Conservation (phyloP, 2,797 vertebrate species). For the Sebastes nivosus region DNA sequence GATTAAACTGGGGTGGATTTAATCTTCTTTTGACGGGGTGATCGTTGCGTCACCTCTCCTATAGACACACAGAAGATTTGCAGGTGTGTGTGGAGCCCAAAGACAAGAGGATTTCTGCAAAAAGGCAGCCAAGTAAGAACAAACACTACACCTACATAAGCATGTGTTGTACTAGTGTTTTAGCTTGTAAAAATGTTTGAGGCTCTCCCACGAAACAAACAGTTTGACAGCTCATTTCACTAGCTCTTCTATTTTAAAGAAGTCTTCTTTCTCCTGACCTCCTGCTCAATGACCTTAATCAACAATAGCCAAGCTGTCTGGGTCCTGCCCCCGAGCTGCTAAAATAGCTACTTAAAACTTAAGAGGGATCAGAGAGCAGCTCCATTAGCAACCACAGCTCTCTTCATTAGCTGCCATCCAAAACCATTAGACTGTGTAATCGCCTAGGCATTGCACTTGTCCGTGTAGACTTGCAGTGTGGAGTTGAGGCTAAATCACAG, state of each 20-base stretch:
- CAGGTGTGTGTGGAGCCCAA: conserved; percentile 18
- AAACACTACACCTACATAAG: conserved; percentile 1
- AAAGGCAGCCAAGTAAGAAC: not conserved
- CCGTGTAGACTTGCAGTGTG: not conserved
- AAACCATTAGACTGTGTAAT: conserved; percentile 33
- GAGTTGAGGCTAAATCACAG: not conserved
- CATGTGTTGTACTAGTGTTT: not conserved
- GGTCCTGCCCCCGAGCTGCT: conserved; percentile 24
- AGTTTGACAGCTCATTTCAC: conserved; percentile 23
- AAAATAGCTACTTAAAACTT: conserved; percentile 41
- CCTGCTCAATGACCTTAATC: conserved; percentile 41
- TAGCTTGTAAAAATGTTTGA: conserved; percentile 8
- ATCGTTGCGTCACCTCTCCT: conserved; percentile 15
- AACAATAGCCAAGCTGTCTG: conserved; percentile 48
- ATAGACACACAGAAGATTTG: conserved; percentile 22
- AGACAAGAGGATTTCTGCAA: conserved; percentile 7
- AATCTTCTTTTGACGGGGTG: conserved; percentile 10
- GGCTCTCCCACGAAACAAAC: not conserved
- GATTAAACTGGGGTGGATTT: conserved; percentile 40
- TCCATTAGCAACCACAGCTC: conserved; percentile 44
- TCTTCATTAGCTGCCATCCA: conserved; percentile 28
- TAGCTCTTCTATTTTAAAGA: conserved; percentile 5
- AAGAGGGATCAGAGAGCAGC: conserved; percentile 56
- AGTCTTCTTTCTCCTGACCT: conserved; percentile 42
- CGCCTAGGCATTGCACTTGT: not conserved